Conservation (phyloP, 1,140 invertebrate genomes). For the Drosophila ficusphila region DNA sequence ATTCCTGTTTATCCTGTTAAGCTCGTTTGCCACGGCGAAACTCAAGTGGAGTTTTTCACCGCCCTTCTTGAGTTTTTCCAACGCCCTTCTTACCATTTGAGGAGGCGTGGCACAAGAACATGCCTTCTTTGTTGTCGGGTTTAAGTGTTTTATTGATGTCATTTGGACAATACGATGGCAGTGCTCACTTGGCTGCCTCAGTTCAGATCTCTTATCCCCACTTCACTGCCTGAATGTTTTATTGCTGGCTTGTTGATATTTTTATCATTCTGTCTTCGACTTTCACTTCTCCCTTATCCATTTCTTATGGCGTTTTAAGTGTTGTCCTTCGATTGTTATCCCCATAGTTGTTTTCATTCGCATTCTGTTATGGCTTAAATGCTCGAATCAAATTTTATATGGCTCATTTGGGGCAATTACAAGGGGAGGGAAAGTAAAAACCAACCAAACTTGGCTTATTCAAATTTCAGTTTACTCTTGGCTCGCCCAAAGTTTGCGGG, state of each 20-base stretch:
- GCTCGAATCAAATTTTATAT: slow-evolving; percentile 58
- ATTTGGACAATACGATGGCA: slow-evolving; percentile 63
- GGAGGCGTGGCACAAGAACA: slow-evolving; percentile 18
- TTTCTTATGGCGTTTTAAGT: slow-evolving; percentile 51
- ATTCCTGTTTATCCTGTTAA: slow-evolving; percentile 49
- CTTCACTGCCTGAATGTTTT: slow-evolving; percentile 54
- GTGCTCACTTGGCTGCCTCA: slow-evolving; percentile 56
- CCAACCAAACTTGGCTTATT: slow-evolving; percentile 13
- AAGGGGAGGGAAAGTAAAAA: neutral
- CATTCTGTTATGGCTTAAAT: slow-evolving; percentile 40
- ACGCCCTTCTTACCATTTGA: too few relatives aligned
- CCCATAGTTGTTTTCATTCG: slow-evolving; percentile 1
- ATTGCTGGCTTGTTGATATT: slow-evolving; percentile 69
- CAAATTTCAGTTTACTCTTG: slow-evolving; percentile 25
- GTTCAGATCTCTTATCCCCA: slow-evolving; percentile 16
- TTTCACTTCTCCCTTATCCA: neutral
- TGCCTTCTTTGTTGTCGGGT: slow-evolving; percentile 42
- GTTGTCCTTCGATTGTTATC: slow-evolving; percentile 38
- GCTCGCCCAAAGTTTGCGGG: neutral
- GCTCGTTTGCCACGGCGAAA: slow-evolving; percentile 38
- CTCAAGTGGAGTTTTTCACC: slow-evolving; percentile 14
- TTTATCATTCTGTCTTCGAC: slow-evolving; percentile 34
- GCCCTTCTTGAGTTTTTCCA: slow-evolving; percentile 4
- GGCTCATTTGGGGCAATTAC: slow-evolving; percentile 66
- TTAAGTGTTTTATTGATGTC: slow-evolving; percentile 80